These are phyloP conservation scores for Drosophila atripex DNA, from an alignment of 2,888 invertebrate genomes.

Conservation along the genomic window DNA sequence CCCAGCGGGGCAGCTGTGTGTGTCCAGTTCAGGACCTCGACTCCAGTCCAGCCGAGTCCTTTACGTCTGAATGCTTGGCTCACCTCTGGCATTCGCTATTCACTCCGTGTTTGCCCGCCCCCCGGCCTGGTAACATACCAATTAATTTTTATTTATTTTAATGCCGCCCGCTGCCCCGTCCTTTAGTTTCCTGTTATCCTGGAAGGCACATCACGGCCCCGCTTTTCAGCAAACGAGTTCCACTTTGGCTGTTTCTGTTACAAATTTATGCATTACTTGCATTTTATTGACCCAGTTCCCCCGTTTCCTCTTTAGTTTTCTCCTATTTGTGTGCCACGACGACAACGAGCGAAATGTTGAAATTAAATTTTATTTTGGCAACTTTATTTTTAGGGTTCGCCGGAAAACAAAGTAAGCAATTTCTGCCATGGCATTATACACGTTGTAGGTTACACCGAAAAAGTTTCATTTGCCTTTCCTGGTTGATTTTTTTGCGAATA, in stretches of 20 bases:
- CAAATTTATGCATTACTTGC: constrained; percentile 77
- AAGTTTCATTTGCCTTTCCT: constrained; percentile 11
- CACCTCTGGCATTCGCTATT: constrained; percentile 3
- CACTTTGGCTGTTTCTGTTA: constrained; percentile 30
- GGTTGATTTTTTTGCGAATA: neutral
- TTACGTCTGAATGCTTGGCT: neutral
- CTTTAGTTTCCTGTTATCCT: constrained; percentile 4
- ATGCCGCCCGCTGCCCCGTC: constrained; percentile 42
- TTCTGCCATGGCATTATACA: constrained; percentile 27
- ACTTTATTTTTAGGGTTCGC: constrained; percentile 34
- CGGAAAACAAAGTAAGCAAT: constrained; percentile 62
- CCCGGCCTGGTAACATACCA: constrained; percentile 54
- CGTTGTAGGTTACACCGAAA: constrained; percentile 18
- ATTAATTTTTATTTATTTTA: constrained; percentile 79
- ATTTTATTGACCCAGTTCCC: constrained; percentile 77
- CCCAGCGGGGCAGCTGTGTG: constrained; percentile 31
- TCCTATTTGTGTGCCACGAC: constrained; percentile 1
- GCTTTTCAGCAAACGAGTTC: constrained; percentile 16
- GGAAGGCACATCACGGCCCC: constrained; percentile 26
- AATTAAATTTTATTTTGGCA: constrained; percentile 41
- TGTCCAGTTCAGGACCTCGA: constrained; percentile 33
- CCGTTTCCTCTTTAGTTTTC: constrained; percentile 2
- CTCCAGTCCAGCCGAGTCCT: neutral
- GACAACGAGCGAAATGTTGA: constrained; percentile 31
- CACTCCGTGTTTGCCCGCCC: constrained; percentile 1